A percentile compares a stretch with the other conserved stretches of the same genome.
These are phyloP conservation scores for Colostygia pectinataria DNA, from an alignment of 2,888 invertebrate species.

Conservation along the genomic window DNA sequence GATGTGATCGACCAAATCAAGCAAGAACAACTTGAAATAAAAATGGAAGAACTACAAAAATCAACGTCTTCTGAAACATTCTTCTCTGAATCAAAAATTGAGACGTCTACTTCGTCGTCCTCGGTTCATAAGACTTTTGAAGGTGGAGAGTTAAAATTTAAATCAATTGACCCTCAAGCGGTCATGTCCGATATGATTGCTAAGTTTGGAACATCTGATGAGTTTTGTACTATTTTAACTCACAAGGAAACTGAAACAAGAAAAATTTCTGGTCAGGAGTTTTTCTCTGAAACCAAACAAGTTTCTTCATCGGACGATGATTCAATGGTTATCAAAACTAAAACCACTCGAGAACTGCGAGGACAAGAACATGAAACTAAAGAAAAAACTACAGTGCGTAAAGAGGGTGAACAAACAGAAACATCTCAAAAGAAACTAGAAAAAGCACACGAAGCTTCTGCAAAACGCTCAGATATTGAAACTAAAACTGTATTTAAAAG, in stretches of 20 bases:
- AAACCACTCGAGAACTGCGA: conserved; percentile 72
- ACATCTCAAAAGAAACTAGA: conserved; percentile 79
- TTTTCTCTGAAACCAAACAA: conserved; percentile 73
- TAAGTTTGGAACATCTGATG: conserved; percentile 62
- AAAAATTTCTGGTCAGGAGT: conserved; percentile 78
- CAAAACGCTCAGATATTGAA: conserved; percentile 74
- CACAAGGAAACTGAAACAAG: conserved; percentile 79
- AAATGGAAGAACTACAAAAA: conserved; percentile 72
- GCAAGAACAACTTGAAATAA: conserved; percentile 68
- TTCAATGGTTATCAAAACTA: conserved; percentile 73
- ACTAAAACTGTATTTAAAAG: conserved; percentile 72
- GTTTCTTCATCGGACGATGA: conserved; percentile 78
- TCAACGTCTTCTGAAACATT: conserved; percentile 67
- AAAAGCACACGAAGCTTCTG: conserved; percentile 78
- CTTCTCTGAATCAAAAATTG: conserved; percentile 67
- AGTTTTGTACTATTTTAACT: conserved; percentile 71
- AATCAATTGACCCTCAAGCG: conserved; percentile 66
- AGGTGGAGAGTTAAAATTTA: conserved; percentile 64
- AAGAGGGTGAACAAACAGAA: conserved; percentile 75
- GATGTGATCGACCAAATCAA: conserved; percentile 72
- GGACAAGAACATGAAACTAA: conserved; percentile 77
- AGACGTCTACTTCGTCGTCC: conserved; percentile 73
- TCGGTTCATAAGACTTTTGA: conserved; percentile 69
- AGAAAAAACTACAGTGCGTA: conserved; percentile 74
- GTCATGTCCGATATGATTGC: conserved; percentile 74